These are phyloP conservation scores for Pipa parva DNA, from an alignment of 2,113 vertebrate genomes.

Conservation along the genomic window DNA sequence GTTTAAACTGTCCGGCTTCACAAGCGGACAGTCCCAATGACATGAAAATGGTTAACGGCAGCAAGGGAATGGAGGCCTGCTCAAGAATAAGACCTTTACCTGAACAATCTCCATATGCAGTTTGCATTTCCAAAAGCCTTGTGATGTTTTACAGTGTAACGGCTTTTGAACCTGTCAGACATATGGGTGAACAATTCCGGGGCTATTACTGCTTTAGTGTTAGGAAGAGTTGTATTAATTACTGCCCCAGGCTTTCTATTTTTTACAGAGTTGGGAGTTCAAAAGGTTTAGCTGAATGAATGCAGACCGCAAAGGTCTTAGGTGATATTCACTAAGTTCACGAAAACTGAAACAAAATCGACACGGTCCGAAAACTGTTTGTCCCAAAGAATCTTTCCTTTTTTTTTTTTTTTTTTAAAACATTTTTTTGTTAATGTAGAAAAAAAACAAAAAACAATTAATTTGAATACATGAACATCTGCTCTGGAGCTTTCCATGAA, in stretches of 20 bases:
- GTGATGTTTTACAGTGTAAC: slow-evolving; percentile 5
- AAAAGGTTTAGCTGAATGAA: slow-evolving; percentile 10
- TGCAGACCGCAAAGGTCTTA: background rate
- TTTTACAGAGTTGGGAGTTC: slow-evolving; percentile 1
- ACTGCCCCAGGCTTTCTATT: slow-evolving; percentile 2
- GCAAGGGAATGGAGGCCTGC: background rate
- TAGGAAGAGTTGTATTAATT: slow-evolving; percentile 1
- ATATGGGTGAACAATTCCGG: slow-evolving; percentile 6
- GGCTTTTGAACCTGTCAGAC: slow-evolving; percentile 3
- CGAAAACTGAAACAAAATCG: background rate
- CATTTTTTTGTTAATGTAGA: too few species aligned
- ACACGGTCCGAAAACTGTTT: background rate
- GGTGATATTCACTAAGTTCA: background rate
- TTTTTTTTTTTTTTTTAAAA: too few species aligned
- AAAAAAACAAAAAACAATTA: too few species aligned
- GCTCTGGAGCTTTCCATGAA: too few species aligned
- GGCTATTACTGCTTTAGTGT: slow-evolving; percentile 4
- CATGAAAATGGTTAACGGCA: slow-evolving; percentile 28
- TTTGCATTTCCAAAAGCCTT: background rate
- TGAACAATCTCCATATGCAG: background rate
- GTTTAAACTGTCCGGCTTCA: slow-evolving; percentile 23
- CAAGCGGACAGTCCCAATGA: slow-evolving; percentile 25
- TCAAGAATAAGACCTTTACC: background rate
- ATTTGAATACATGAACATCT: too few species aligned
- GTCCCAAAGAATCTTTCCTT: background rate